A percentile compares a stretch with the other conserved stretches of the same genome.
Conservation (phyloP, 2,888 invertebrate genomes). For the Anagyrus pseudococci region DNA sequence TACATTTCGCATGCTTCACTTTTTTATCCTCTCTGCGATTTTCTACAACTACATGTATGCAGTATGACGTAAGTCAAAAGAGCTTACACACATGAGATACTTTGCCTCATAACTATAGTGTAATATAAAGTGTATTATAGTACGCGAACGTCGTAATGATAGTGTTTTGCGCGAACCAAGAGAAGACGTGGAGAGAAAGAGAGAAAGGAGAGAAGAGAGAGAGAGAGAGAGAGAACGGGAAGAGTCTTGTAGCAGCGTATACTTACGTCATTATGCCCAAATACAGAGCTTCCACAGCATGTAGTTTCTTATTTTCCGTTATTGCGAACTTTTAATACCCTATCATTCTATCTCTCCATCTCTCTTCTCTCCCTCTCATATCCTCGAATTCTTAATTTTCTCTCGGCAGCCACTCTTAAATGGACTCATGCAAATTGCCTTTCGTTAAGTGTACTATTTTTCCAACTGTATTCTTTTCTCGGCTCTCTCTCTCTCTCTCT, state of each 20-base stretch:
- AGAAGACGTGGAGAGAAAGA: constrained; percentile 22
- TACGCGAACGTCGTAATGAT: constrained; percentile 42
- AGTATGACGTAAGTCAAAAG: no score
- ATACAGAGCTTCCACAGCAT: constrained; percentile 42
- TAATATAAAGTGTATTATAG: constrained; percentile 33
- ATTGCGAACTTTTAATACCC: constrained; percentile 49
- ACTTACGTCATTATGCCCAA: constrained; percentile 51
- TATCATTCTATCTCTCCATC: constrained; percentile 23
- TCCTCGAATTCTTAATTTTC: constrained; percentile 16
- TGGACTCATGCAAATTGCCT: constrained; percentile 43
- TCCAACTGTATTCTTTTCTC: no score
- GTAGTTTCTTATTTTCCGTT: constrained; percentile 46
- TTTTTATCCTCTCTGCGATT: no score
- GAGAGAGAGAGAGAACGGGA: constrained; percentile 20
- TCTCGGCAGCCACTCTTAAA: constrained; percentile 12
- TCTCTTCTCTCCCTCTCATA: constrained; percentile 3
- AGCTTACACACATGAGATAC: neutral
- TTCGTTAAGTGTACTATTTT: no score
- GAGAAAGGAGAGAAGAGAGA: constrained; percentile 22
- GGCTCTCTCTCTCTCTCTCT: no score
- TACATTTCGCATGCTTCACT: no score
- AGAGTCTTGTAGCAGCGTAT: constrained; percentile 45
- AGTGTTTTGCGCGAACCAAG: constrained; percentile 42
- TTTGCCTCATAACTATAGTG: constrained; percentile 27
- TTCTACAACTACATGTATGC: no score